Evolutionary conservation across 1,140 invertebrate genomes (phyloP).

Genomic region (Aphidius gifuensis): DNA sequence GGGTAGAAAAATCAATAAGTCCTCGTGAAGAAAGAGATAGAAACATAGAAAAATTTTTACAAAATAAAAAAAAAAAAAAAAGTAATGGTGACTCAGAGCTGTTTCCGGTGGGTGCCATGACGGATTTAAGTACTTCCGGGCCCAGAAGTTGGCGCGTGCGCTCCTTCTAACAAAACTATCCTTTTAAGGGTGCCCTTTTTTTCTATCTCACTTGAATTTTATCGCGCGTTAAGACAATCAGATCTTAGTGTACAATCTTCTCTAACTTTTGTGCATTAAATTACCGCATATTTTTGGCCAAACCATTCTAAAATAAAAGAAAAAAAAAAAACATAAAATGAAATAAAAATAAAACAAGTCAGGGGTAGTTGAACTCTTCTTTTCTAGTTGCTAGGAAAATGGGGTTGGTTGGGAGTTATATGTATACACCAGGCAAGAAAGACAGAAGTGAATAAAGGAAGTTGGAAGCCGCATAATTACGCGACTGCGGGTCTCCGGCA

Average conservation of each 20-base stretch:
- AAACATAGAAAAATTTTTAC: constrained; percentile 27
- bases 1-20: too few species aligned
- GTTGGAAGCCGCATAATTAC: constrained; percentile 28
- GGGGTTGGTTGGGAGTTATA: background rate
- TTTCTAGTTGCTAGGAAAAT: background rate
- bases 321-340: background rate
- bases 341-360: background rate
- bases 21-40: background rate
- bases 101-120: constrained; percentile 48
- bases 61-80: too few species aligned
- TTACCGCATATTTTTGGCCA: constrained; percentile 1
- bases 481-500: constrained; percentile 21
- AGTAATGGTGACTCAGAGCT: constrained; percentile 41
- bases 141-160: constrained; percentile 39
- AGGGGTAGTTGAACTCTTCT: constrained; percentile 11
- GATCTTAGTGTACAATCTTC: too few species aligned
- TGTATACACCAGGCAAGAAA: background rate
- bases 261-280: constrained; percentile 2
- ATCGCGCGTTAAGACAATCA: too few species aligned
- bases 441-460: constrained; percentile 8
- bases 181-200: too few species aligned
- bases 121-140: constrained; percentile 48
- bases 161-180: background rate
- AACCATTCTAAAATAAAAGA: background rate
- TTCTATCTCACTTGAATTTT: too few species aligned